Conservation (phyloP, 2,113 vertebrate genomes). For the Chloropsis cyanopogon region DNA sequence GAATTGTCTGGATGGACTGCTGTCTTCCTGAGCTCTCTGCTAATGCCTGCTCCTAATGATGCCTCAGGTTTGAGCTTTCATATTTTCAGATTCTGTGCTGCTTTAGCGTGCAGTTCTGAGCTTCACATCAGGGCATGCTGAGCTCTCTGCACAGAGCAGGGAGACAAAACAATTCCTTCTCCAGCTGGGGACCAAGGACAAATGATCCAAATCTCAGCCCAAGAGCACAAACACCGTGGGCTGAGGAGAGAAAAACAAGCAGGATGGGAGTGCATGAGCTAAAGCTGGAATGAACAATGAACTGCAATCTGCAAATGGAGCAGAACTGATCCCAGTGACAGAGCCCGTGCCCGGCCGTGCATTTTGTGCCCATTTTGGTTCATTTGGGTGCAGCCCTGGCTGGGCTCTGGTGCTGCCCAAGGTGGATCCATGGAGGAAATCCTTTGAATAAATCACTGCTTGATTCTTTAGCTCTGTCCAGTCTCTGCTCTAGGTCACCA, state of each 20-base stretch:
- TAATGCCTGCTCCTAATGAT: background rate
- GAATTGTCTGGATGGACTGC: background rate
- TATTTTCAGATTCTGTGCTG: background rate
- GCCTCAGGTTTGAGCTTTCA: background rate
- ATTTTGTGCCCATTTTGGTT: background rate
- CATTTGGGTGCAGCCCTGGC: background rate
- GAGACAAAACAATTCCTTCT: too few relatives aligned
- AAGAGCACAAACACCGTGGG: too few relatives aligned
- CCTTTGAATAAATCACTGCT: background rate
- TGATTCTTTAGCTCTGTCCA: background rate
- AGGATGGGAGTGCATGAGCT: too few relatives aligned
- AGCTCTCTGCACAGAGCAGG: background rate
- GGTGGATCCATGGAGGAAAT: background rate
- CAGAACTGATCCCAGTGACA: too few relatives aligned
- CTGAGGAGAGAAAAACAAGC: too few relatives aligned
- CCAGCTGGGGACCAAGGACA: too few relatives aligned
- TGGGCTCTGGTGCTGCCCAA: background rate
- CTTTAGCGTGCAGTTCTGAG: background rate
- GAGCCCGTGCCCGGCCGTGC: too few relatives aligned
- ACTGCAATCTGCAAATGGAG: too few relatives aligned
- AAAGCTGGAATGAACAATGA: too few relatives aligned
- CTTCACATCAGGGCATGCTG: background rate
- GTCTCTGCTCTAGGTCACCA: background rate
- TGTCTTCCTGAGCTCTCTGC: background rate
- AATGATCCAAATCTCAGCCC: too few relatives aligned